Base-by-base conservation (phyloP, 2,797 vertebrate genomes). In the Rhinogobio ventralis region DNA sequence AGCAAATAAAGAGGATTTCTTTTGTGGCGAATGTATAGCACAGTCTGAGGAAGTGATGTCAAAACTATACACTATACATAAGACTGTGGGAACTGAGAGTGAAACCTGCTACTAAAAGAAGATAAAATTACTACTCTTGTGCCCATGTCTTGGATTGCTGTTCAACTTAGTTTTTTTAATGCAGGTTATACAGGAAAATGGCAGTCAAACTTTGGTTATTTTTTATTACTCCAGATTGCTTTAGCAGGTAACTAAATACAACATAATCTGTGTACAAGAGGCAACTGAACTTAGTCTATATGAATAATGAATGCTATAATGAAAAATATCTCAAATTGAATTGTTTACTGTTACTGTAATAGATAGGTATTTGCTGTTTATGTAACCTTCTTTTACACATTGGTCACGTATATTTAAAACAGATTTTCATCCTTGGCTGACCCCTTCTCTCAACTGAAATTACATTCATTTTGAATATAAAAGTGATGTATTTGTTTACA, bases 41-140 rank as follows among this genome's bases (percentile, higher is more conserved):
- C 45, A 73, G 14, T 73, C 28, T 66, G 60, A 66, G 77, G 77
- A 79, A 66, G 42, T 66, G 77, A 33, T 72, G n/a, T 45, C 69
- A 74, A 30, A 72, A 30, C 17, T 20, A 33, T 9, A 3, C n/a
- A n/a, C n/a, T 30, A 30, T 30, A 30, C 10, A 19, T 49, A 75
- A 55, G 49, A 55, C 19, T 53, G 46, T 30, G 46, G 28, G 72
- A 75, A 75, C 15, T 53, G n/a, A n/a, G 49, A 75, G 49, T 51
- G 17, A 36, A 33, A n/a, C 11, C 17, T 51, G 45, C 45, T 69
- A n/a, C 20, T 19, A 49, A 72, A 8, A 49, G 46, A 49, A 67
- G 19, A 57, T n/a, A 66, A 15, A 33, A 33, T 66, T 28, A 30
- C 11, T 66, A 13, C 25, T 64, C 45, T 66, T 66, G 60, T 49